phyloP scores from a whole-genome alignment of 2,113 vertebrate species.

The Myrmecophaga tridactyla region DNA sequence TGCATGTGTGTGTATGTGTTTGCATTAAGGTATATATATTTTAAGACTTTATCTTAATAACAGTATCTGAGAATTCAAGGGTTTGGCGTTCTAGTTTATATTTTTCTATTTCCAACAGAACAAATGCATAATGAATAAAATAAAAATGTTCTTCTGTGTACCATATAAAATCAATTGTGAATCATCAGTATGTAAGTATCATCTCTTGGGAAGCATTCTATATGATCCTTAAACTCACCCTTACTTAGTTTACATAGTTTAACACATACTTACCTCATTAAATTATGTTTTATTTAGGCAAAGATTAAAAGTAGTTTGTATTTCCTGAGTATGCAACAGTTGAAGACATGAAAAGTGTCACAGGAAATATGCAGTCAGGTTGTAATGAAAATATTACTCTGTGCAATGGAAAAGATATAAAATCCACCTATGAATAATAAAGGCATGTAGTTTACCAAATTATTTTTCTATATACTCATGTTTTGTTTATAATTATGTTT shows the following conservation, averaged over 20 bases:
- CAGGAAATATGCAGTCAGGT: not conserved
- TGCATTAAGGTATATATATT: not conserved
- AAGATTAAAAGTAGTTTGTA: constrained; percentile 17
- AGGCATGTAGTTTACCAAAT: not conserved
- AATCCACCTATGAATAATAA: not conserved
- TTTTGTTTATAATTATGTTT: not conserved
- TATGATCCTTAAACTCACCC: not conserved
- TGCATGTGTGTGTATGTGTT: not conserved
- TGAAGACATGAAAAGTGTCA: not conserved
- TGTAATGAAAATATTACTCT: constrained; percentile 26
- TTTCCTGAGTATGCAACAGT: not conserved
- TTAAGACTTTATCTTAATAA: constrained; percentile 2
- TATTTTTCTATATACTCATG: not conserved
- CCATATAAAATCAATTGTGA: not conserved
- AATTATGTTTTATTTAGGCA: not conserved
- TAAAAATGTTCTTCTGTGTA: not conserved
- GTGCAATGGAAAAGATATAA: constrained; percentile 19
- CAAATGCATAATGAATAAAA: not conserved
- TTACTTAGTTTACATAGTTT: not conserved
- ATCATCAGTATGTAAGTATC: not conserved
- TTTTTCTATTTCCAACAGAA: constrained; percentile 37
- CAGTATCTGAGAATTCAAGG: not conserved
- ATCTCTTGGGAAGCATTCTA: not conserved
- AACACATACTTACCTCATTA: not conserved
- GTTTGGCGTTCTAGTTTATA: not conserved